These are phyloP conservation scores for Mus pahari DNA, from an alignment of 2,113 vertebrate genomes.

Conservation along the genomic window DNA sequence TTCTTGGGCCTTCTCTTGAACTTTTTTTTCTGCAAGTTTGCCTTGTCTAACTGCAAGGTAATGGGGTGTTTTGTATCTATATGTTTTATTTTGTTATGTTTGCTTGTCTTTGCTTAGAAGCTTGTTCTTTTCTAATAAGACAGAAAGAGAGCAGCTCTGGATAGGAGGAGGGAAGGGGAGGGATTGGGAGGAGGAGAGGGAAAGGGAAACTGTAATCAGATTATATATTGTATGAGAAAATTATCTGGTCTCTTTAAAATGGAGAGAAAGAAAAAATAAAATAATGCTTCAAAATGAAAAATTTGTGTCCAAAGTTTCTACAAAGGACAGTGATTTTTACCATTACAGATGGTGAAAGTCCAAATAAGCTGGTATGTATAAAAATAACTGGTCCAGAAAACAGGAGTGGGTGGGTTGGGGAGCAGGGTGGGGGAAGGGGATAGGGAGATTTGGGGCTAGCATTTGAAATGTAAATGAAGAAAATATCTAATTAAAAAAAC, in stretches of 20 bases:
- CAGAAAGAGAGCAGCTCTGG: neutral
- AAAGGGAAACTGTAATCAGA: neutral
- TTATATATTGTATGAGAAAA: neutral
- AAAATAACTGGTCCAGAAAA: neutral
- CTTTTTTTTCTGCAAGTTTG: neutral
- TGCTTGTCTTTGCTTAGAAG: neutral
- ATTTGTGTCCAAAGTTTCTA: neutral
- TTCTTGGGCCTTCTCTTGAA: too few species aligned
- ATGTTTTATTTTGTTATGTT: neutral
- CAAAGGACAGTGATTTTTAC: neutral
- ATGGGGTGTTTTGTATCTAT: neutral
- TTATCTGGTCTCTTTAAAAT: neutral
- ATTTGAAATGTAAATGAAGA: too few species aligned
- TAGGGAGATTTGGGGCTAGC: too few species aligned
- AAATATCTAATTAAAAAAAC: too few species aligned
- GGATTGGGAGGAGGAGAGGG: neutral
- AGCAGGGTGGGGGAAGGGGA: too few species aligned
- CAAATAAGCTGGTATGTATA: neutral
- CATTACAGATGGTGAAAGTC: neutral
- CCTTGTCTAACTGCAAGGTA: neutral
- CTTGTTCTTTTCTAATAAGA: neutral
- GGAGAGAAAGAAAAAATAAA: neutral
- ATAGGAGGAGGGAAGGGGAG: neutral
- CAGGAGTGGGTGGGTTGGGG: too few species aligned
- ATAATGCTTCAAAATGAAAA: conserved; percentile 36